phyloP scores from a whole-genome alignment of 2,888 invertebrate genomes.

The Lysandra coridon region DNA sequence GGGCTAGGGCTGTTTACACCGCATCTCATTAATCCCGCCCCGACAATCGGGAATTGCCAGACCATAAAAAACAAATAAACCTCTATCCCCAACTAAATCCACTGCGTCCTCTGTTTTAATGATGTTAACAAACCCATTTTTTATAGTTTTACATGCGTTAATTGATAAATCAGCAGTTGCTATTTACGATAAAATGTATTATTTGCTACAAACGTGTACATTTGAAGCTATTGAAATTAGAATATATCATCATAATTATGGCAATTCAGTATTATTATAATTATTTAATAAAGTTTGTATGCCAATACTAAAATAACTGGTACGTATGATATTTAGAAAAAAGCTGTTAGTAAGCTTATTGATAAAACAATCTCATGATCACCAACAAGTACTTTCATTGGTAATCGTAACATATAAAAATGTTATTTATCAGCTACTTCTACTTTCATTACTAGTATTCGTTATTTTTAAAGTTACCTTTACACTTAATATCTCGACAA shows the following conservation, averaged over 20 bases:
- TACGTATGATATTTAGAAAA: too few species aligned
- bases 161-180: not conserved
- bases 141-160: slow-evolving; percentile 4
- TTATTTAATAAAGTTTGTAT: too few species aligned
- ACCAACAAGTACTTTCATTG: too few species aligned
- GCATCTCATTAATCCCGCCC: slow-evolving; percentile 68
- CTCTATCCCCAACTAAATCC: slow-evolving; percentile 46
- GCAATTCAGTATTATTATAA: not conserved
- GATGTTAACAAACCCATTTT: slow-evolving; percentile 19
- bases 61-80: slow-evolving; percentile 69
- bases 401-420: too few species aligned
- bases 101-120: slow-evolving; percentile 19
- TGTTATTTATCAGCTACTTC: too few species aligned
- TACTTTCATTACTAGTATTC: not conserved
- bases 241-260: not conserved
- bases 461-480: not conserved
- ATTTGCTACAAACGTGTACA: not conserved
- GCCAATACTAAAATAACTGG: too few species aligned
- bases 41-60: slow-evolving; percentile 53
- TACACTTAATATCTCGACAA: not conserved
- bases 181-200: not conserved
- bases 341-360: too few species aligned
- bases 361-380: too few species aligned
- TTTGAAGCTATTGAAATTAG: too few species aligned
- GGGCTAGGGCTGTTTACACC: slow-evolving; percentile 56